A percentile compares a stretch with the other conserved stretches of the same genome.
Evolutionary conservation across 2,797 vertebrate species (phyloP).

Genomic region (Phaenicophaeus curvirostris): DNA sequence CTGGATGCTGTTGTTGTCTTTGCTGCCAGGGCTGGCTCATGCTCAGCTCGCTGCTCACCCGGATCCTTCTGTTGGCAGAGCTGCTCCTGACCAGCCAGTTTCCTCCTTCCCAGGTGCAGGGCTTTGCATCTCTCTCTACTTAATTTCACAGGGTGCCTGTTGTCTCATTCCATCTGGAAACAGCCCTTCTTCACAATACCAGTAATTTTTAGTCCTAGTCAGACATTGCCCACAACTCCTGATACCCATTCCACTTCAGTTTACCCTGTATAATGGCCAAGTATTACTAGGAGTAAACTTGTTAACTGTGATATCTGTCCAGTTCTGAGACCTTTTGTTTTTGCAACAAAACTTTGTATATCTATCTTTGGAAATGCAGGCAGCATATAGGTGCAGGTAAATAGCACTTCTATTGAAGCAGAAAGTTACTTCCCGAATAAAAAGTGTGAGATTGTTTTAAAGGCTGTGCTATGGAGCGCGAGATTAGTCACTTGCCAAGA

Average conservation of each 20-base stretch:
- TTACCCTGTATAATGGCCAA: background rate
- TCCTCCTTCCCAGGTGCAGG: background rate
- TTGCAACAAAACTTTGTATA: background rate
- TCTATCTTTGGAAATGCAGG: background rate
- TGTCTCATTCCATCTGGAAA: background rate
- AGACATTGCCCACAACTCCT: rapidly evolving
- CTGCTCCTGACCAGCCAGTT: background rate
- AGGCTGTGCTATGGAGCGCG: background rate
- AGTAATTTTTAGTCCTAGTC: background rate
- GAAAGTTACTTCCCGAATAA: background rate
- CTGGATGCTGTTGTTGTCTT: background rate
- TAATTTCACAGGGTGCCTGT: background rate
- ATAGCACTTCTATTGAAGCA: background rate
- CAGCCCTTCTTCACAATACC: background rate
- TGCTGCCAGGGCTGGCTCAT: background rate
- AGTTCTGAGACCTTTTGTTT: background rate
- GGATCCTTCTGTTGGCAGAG: background rate
- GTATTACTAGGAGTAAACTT: background rate
- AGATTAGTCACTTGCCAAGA: conserved; percentile 44
- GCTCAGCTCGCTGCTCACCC: background rate
- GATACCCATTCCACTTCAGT: background rate
- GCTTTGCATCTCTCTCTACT: background rate
- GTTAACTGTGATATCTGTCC: background rate
- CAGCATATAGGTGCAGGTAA: background rate
- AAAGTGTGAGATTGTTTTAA: background rate